phyloP scores from a whole-genome alignment of 1,140 invertebrate species.

The Tetragonula clypearis region DNA sequence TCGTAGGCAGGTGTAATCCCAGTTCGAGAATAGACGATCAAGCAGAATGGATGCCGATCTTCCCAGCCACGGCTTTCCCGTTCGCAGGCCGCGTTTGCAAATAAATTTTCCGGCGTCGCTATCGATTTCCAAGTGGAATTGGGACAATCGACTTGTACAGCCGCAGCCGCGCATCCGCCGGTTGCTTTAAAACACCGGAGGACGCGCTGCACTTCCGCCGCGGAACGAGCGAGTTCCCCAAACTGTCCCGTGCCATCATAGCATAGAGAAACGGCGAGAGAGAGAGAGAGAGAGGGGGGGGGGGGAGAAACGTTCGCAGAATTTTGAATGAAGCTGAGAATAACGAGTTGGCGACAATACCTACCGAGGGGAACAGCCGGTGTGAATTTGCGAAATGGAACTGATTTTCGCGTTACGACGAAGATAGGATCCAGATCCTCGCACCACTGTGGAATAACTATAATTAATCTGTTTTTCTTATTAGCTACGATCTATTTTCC shows the following conservation, averaged over 20 bases:
- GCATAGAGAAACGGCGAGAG: no score
- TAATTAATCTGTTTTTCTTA: no score
- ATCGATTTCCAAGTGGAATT: constrained; percentile 65
- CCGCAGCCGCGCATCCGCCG: constrained; percentile 10
- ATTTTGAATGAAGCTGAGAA: no score
- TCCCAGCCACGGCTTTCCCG: neutral
- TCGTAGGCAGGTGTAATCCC: neutral
- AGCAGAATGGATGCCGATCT: neutral
- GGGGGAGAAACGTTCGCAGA: no score
- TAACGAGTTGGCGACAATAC: no score
- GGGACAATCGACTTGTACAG: constrained; percentile 59
- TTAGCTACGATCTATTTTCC: no score
- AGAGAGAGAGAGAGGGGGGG: no score
- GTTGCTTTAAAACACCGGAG: neutral
- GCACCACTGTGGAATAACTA: no score
- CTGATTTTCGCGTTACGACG: no score
- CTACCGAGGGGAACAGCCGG: no score
- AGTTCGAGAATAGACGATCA: neutral
- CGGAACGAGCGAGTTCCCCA: neutral
- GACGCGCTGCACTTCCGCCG: constrained; percentile 9
- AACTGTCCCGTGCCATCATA: neutral
- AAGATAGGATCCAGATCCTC: no score
- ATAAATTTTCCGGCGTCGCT: constrained; percentile 62
- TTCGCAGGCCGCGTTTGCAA: constrained; percentile 45
- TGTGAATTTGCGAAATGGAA: no score